phyloP scores from a whole-genome alignment of 2,113 vertebrate genomes.

The Chaetops frenatus region DNA sequence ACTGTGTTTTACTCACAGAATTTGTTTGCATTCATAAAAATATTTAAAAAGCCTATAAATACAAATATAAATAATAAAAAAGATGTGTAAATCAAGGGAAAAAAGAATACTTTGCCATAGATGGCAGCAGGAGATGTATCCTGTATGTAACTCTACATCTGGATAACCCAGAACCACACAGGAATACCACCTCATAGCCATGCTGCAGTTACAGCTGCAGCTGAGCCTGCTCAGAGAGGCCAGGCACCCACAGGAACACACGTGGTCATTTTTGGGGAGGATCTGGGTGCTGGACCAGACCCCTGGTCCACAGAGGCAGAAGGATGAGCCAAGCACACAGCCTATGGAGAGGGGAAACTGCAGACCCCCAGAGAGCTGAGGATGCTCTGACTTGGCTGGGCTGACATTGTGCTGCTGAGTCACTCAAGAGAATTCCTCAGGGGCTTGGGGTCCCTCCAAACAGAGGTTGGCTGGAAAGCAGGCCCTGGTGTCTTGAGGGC shows the following conservation, averaged over 20 bases:
- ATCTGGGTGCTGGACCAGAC: accelerated
- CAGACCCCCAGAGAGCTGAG: neutral
- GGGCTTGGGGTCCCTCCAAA: neutral
- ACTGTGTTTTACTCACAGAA: neutral
- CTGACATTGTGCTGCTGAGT: neutral
- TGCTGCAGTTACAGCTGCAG: neutral
- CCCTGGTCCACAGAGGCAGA: neutral
- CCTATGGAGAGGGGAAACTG: neutral
- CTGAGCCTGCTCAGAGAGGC: neutral
- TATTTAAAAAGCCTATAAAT: neutral
- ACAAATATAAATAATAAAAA: neutral
- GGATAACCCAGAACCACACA: neutral
- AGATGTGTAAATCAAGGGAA: neutral
- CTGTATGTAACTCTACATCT: neutral
- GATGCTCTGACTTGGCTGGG: accelerated
- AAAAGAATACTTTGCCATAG: neutral
- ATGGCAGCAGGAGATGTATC: neutral
- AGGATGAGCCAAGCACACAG: neutral
- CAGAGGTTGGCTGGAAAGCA: neutral
- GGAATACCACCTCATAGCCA: neutral
- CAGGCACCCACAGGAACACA: neutral
- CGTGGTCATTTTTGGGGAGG: accelerated
- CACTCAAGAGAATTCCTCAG: neutral
- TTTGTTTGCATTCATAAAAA: neutral
- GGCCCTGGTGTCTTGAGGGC: neutral